A percentile compares a stretch with the other conserved stretches of the same genome.
Evolutionary conservation across 2,888 invertebrate species (phyloP).

Genomic region (Hirtodrosophila alboralis): DNA sequence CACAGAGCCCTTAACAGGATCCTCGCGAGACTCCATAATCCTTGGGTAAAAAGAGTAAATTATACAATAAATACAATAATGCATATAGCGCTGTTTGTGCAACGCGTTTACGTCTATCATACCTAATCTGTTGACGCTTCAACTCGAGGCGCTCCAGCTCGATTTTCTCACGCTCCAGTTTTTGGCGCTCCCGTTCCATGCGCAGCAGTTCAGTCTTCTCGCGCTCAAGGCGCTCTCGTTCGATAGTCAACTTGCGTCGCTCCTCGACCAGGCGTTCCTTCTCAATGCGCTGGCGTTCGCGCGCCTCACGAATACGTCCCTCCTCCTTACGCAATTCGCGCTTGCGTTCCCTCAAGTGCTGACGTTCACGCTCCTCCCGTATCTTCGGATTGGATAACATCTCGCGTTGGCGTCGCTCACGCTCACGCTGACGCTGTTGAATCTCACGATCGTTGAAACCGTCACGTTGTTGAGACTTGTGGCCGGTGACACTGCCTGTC

Average conservation of each 20-base stretch:
- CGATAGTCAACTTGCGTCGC: conserved; percentile 91
- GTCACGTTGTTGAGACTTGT: conserved; percentile 59
- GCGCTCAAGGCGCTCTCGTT: conserved; percentile 94
- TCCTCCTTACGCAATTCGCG: conserved; percentile 91
- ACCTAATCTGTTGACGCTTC: conserved; percentile 91
- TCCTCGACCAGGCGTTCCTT: conserved; percentile 92
- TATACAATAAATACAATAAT: conserved; percentile 38
- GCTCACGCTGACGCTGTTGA: conserved; percentile 78
- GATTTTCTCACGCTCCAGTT: conserved; percentile 89
- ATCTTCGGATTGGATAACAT: conserved; percentile 92
- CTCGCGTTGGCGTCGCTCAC: conserved; percentile 85
- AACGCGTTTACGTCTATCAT: conserved; percentile 74
- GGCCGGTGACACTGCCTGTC: conserved; percentile 32
- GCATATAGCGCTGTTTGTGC: conserved; percentile 53
- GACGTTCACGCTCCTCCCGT: conserved; percentile 91
- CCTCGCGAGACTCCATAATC: conserved; percentile 83
- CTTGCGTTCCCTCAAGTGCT: conserved; percentile 92
- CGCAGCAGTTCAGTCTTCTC: conserved; percentile 94
- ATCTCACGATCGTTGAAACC: conserved; percentile 71
- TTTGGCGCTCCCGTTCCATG: conserved; percentile 93
- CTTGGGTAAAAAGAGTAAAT: conserved; percentile 64
- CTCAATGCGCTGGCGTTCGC: conserved; percentile 93
- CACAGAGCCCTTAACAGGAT: conserved; percentile 81
- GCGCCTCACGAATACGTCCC: conserved; percentile 90
- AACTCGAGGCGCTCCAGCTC: conserved; percentile 93